Percentiles rank a stretch among this genome's conserved stretches.
phyloP scores from a whole-genome alignment of 2,888 invertebrate genomes.

The Dusona sp. region DNA sequence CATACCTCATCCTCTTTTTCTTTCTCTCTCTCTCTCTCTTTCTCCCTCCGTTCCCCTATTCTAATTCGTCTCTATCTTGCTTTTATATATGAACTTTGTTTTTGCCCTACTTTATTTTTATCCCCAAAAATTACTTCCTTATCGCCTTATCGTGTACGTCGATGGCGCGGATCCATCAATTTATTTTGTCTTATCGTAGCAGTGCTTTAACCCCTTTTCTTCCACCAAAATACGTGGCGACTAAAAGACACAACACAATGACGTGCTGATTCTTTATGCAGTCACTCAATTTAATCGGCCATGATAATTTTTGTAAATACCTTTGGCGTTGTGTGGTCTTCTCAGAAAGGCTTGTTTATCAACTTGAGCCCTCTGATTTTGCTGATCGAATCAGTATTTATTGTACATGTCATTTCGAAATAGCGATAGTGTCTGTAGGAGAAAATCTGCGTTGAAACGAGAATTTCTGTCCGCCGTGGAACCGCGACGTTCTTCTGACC shows the following conservation, averaged over 20 bases:
- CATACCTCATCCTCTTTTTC: not conserved
- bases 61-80: not conserved
- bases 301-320: not conserved
- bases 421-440: slow-evolving; percentile 17
- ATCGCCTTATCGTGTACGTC: not conserved
- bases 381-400: not conserved
- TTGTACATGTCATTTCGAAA: not conserved
- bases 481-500: slow-evolving; percentile 40
- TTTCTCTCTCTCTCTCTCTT: too few relatives aligned
- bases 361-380: not conserved
- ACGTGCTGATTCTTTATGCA: not conserved
- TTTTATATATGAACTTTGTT: not conserved
- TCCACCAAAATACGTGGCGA: too few relatives aligned
- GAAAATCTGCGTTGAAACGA: slow-evolving; percentile 7
- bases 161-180: not conserved
- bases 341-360: not conserved
- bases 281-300: not conserved
- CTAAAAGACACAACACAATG: too few relatives aligned
- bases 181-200: not conserved
- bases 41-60: too few relatives aligned
- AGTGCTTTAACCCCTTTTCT: too few relatives aligned
- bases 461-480: slow-evolving; percentile 43
- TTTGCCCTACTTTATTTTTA: not conserved
- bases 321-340: not conserved
- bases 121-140: not conserved